These are phyloP conservation scores for Cyphomyrus plagiostoma DNA, from an alignment of 2,113 vertebrate species.

Conservation along the genomic window DNA sequence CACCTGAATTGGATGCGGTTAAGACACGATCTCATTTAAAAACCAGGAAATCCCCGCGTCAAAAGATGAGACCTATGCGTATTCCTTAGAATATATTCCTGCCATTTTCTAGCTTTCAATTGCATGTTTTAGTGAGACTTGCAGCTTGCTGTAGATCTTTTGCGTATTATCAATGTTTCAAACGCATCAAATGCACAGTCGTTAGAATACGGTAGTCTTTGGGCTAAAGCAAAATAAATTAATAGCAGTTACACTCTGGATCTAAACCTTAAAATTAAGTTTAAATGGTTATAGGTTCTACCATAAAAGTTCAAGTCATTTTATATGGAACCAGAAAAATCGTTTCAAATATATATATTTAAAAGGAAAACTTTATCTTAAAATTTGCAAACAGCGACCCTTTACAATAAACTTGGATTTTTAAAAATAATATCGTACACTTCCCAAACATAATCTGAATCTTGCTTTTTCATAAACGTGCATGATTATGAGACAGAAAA, in stretches of 20 bases:
- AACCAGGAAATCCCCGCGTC: conserved; percentile 3
- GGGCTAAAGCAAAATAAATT: neutral
- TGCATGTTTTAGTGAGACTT: neutral
- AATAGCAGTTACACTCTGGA: neutral
- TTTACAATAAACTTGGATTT: neutral
- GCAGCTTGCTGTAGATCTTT: neutral
- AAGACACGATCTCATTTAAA: neutral
- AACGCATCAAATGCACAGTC: neutral
- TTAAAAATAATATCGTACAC: neutral
- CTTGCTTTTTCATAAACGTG: neutral
- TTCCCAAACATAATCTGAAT: neutral
- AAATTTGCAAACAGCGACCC: neutral
- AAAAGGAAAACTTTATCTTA: neutral
- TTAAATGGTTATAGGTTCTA: neutral
- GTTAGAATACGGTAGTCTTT: neutral
- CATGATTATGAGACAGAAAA: neutral
- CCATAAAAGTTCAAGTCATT: neutral
- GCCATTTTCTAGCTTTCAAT: neutral
- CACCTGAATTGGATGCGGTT: neutral
- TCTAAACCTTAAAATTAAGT: neutral
- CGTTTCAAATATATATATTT: neutral
- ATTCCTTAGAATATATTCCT: neutral
- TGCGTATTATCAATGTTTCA: neutral
- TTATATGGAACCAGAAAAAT: neutral
- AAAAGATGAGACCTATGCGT: neutral